Base-by-base conservation (phyloP, 2,797 vertebrate species). In the Mycteria americana region DNA sequence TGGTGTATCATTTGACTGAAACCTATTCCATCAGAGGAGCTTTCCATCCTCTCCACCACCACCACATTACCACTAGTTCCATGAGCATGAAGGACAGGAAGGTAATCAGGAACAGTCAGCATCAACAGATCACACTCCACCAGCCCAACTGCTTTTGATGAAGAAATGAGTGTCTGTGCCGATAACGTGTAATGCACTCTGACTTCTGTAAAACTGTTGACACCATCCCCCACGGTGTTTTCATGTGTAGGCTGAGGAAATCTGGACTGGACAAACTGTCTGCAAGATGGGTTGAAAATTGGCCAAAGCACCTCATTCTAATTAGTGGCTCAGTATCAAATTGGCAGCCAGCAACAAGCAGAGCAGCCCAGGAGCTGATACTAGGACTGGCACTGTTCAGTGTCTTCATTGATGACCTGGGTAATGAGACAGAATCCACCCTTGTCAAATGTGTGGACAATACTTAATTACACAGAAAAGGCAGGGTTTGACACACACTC, bases 221-320 rank as follows among this genome's bases (percentile, higher is more conserved):
- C 83, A 92, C 53, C 53, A 64, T 74, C 33, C 67, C n/a, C 16
- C 21, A 48, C 43, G 84, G 60, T 48, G 75, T 92, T 94, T 83
- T 80, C 64, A 67, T 60, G 28, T 86, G 45, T 56, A 78, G 41
- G 45, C 73, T 93, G 48, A 77, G 69, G 39, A 90, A 86, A 80
- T 74, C 79, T 37, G 31, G 6, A 27, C 83, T 84, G 68, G 73
- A 77, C 85, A 74, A 90, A 83, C 57, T 86, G 53, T 84, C 80
- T 94, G 85, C 92, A 88, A 88, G 76, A 92, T 48, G 60, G 23
- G 22, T 63, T 94, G 88, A 95, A 93, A 48, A 86, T 2, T 77
- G 39, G 51, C 76, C 88, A 88, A 90, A 89, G 23, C 77, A 92
- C 53, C 65, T 90, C 68, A 88, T 94, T 95, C 64, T 86, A 88